A percentile compares a stretch with the other conserved stretches of the same genome.
Conservation (phyloP, 92 coral and sea anemone species). For the Palythoa caribaeorum region DNA sequence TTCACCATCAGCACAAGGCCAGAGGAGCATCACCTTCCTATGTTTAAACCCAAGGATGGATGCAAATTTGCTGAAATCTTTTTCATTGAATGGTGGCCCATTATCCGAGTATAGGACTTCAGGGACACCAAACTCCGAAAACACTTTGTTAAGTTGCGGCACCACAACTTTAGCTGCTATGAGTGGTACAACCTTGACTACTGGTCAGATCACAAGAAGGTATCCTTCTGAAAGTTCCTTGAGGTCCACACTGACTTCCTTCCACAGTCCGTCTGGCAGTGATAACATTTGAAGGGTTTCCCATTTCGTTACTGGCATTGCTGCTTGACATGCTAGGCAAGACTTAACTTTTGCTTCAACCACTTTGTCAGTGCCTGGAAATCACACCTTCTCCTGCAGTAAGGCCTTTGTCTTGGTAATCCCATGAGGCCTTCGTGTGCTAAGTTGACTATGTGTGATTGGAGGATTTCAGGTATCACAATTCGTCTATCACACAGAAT, state of each 20-base stretch:
- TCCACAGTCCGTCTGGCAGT: conserved; percentile 65
- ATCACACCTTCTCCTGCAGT: conserved; percentile 70
- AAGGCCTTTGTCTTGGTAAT: conserved; percentile 63
- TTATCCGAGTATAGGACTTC: conserved; percentile 1
- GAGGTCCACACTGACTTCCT: too few species aligned
- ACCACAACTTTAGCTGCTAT: conserved; percentile 12
- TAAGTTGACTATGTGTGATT: background rate
- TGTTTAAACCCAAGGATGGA: conserved; percentile 63
- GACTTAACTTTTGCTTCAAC: conserved; percentile 58
- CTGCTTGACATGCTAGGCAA: conserved; percentile 61
- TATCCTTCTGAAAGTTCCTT: too few species aligned
- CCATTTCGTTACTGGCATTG: conserved; percentile 55
- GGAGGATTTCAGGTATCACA: conserved; percentile 60
- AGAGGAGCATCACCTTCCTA: conserved; percentile 61
- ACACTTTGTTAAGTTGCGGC: background rate
- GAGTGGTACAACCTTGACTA: conserved; percentile 21
- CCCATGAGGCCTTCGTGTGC: conserved; percentile 50
- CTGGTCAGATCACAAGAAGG: background rate
- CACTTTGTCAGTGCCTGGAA: conserved; percentile 59
- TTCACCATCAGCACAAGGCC: conserved; percentile 75
- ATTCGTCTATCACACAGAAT: conserved; percentile 66
- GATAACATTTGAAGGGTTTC: conserved; percentile 69
- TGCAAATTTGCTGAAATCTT: conserved; percentile 29
- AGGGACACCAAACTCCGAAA: conserved; percentile 21
- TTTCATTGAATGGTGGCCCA: conserved; percentile 9